A percentile compares a stretch with the other conserved stretches of the same genome.
Evolutionary conservation across 1,140 invertebrate genomes (phyloP).

Genomic region (Drosophila sp.): DNA sequence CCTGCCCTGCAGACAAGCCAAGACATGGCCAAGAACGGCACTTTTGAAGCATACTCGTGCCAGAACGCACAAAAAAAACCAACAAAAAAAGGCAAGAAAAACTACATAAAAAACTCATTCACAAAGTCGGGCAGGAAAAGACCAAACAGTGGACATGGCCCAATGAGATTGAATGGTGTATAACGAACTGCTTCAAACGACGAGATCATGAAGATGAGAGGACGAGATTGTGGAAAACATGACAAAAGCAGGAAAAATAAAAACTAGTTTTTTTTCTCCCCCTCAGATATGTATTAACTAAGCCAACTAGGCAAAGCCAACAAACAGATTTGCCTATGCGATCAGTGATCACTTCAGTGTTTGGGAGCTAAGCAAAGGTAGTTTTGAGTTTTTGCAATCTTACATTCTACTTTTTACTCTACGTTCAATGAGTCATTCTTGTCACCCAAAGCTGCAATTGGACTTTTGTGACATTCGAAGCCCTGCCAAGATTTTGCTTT

Average conservation of each 20-base stretch:
- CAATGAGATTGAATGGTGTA: constrained; percentile 71
- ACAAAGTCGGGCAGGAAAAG: constrained; percentile 39
- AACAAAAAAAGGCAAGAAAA: constrained; percentile 13
- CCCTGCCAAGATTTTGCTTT: too few relatives aligned
- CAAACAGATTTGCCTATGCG: background rate
- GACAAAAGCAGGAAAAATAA: constrained; percentile 15
- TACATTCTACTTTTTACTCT: too few relatives aligned
- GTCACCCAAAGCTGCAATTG: too few relatives aligned
- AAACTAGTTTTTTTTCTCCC: background rate
- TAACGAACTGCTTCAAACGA: constrained; percentile 38
- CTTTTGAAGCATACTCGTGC: constrained; percentile 54
- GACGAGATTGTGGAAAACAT: constrained; percentile 5
- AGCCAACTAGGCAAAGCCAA: too few relatives aligned
- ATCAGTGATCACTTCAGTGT: too few relatives aligned
- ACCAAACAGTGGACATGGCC: constrained; percentile 51
- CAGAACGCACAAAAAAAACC: constrained; percentile 1
- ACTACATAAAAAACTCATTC: constrained; percentile 56
- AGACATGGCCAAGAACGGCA: constrained; percentile 52
- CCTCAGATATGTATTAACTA: too few relatives aligned
- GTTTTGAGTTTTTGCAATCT: background rate
- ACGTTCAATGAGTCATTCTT: too few relatives aligned
- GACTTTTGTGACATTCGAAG: too few relatives aligned
- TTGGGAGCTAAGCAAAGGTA: too few relatives aligned
- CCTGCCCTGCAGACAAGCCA: constrained; percentile 32
- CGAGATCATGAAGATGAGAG: constrained; percentile 12